Percentiles rank a stretch among this genome's conserved stretches.
phyloP scores from a whole-genome alignment of 2,888 invertebrate species.

The Gisinianus flammeolus region DNA sequence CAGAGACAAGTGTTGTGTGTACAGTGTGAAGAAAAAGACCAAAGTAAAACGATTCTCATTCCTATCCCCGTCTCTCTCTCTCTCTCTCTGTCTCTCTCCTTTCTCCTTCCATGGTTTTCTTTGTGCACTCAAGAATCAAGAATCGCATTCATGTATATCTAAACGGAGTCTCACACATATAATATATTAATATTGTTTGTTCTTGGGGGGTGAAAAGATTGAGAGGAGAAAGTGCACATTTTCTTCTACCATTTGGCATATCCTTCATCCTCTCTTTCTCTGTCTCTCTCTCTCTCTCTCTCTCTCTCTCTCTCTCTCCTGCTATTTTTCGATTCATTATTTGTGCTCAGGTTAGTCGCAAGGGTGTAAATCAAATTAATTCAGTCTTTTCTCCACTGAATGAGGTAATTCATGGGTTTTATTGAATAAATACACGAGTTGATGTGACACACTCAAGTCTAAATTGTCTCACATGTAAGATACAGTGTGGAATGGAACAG shows the following conservation, averaged over 20 bases:
- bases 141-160: background rate
- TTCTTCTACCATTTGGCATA: background rate
- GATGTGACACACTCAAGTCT: slow-evolving; percentile 22
- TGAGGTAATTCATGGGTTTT: slow-evolving; percentile 26
- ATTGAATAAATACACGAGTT: slow-evolving; percentile 33
- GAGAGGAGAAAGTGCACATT: background rate
- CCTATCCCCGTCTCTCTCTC: background rate
- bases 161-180: background rate
- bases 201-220: background rate
- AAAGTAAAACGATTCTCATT: no score
- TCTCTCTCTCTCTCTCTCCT: background rate
- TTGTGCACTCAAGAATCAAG: slow-evolving; percentile 8
- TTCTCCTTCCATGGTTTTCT: background rate
- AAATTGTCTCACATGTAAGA: slow-evolving; percentile 10
- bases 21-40: no score
- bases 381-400: background rate
- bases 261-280: no score
- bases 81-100: background rate
- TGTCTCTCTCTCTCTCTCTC: background rate
- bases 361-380: slow-evolving; percentile 27
- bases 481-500: background rate
- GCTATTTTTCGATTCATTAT: slow-evolving; percentile 15
- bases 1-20: no score
- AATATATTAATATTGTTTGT: background rate
- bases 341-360: background rate